Base-by-base conservation (phyloP, 2,113 vertebrate genomes). In the Poeciliopsis prolifica region DNA sequence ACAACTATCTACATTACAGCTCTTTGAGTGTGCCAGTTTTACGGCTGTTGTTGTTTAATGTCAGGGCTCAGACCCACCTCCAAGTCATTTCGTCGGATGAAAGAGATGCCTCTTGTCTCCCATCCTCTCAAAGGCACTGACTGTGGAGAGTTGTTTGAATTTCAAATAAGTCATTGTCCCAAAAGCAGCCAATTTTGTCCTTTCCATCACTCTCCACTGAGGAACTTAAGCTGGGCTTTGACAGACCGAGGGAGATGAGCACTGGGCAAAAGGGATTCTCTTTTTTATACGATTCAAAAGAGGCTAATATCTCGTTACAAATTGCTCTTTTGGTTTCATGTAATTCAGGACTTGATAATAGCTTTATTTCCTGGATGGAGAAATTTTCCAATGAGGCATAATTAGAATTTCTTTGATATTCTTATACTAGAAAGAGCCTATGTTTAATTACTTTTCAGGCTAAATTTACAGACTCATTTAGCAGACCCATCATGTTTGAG, bases 161-260 rank as follows among this genome's bases (percentile, higher is more conserved):
- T 91, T 91, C 80, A 90, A 89, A 90, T 91, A 82, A 93, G 86
- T 85, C 84, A 83, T 86, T 89, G 87, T 90, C 79, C 85, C 61
- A 24, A 80, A 92, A 89, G 86, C 89, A 81, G 82, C 81, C 75
- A 77, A 71, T 87, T 91, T 86, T 89, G 89, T 91, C 90, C 89
- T 92, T 91, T 91, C 91, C 86, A 73, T 92, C 91, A 86, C 80
- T 90, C 83, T 79, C 70, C 65, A 81, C 77, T 69, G 86, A 87
- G 90, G 84, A 83, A 92, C 87, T 88, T 85, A 71, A 78, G 80
- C 91, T 72, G 75, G 64, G 80, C 75, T 78, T 70, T 65, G 68
- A 76, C 75, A 84, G 79, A 37, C 82, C 80, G 81, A 74, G 65
- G 60, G 69, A 81, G 86, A 92, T 85, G 87, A 92, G 90, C 86